Conservation (phyloP, 2,797 vertebrate species). For the Malurus leucopterus region DNA sequence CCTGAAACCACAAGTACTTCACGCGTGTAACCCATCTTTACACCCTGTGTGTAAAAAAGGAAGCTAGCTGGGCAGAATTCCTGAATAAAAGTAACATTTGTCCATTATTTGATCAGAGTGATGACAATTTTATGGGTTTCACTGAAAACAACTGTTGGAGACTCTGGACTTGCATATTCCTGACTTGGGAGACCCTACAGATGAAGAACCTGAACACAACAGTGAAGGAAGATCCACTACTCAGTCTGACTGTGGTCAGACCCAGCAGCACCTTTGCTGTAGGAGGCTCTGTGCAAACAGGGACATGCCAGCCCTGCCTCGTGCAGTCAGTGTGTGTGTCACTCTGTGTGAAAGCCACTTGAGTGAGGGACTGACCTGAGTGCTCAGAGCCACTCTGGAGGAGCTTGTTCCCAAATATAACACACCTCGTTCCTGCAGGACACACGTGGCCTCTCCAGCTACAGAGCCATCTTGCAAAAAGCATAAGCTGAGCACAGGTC, state of each 20-base stretch:
- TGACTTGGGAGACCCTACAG: not conserved
- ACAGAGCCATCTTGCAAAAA: not conserved
- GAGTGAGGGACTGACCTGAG: not conserved
- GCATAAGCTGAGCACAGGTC: not conserved
- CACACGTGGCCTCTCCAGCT: not conserved
- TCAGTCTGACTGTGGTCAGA: not conserved
- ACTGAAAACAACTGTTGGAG: not conserved
- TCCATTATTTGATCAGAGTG: not conserved
- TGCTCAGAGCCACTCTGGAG: not conserved
- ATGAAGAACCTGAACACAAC: not conserved
- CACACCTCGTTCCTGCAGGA: not conserved
- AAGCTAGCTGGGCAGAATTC: not conserved
- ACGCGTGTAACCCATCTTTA: fast-evolving
- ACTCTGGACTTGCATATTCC: not conserved
- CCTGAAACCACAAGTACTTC: not conserved
- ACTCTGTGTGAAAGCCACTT: not conserved
- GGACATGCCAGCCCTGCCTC: not conserved
- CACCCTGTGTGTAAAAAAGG: not conserved
- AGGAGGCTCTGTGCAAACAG: not conserved
- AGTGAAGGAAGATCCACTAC: not conserved
- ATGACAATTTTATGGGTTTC: not conserved
- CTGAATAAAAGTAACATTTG: not conserved
- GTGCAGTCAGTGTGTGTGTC: not conserved
- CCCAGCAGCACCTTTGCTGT: not conserved
- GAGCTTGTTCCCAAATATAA: fast-evolving